A percentile compares a stretch with the other conserved stretches of the same genome.
phyloP scores from a whole-genome alignment of 2,113 vertebrate species.

The Martes martes region DNA sequence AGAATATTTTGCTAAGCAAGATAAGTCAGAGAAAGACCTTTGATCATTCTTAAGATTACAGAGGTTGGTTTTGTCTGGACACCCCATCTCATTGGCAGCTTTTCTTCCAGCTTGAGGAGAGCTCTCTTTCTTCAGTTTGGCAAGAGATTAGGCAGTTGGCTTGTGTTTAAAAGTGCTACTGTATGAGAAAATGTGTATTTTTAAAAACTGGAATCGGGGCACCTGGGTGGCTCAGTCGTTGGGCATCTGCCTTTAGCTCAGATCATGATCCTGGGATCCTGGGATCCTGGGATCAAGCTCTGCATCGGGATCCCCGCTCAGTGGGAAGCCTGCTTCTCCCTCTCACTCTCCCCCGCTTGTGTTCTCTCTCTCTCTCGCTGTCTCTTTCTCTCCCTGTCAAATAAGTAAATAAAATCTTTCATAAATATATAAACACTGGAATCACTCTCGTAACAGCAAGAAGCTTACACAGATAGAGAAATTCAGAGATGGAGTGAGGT shows the following conservation, averaged over 20 bases:
- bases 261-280: too few relatives aligned
- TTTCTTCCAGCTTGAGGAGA: background rate
- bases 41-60: background rate
- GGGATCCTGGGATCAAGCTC: too few relatives aligned
- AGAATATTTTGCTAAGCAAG: background rate
- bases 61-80: background rate
- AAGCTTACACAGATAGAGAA: background rate
- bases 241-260: too few relatives aligned
- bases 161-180: slow-evolving; percentile 4
- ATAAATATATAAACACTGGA: background rate
- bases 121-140: background rate
- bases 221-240: too few relatives aligned
- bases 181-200: background rate
- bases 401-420: too few relatives aligned
- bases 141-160: slow-evolving; percentile 17
- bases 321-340: too few relatives aligned
- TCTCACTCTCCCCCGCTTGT: too few relatives aligned
- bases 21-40: background rate
- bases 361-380: too few relatives aligned
- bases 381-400: too few relatives aligned
- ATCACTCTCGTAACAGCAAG: background rate
- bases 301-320: too few relatives aligned
- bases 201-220: background rate
- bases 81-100: background rate
- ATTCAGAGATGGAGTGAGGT: background rate